Evolutionary conservation across 2,888 invertebrate species (phyloP), one percentile per base, ranked within the genome.

Genomic region (Elegia similella): DNA sequence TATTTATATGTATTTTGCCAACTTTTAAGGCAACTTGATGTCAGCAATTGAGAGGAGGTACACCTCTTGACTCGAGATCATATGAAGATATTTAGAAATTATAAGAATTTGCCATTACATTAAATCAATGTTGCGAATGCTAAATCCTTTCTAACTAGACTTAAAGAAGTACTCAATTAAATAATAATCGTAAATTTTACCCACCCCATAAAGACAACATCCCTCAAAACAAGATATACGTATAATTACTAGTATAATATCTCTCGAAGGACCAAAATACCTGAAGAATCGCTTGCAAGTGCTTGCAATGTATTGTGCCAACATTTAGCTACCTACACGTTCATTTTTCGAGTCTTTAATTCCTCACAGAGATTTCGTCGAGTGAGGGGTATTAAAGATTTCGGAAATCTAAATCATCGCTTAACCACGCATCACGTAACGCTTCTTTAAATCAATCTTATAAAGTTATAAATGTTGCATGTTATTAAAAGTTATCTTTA

Each of bases 401-500:
- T 10, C 34, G 10, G 30, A 23, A 13, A 6, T 29, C 29, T 15
- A 16, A 34, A 42, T 53, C 61, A 59, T 62, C 34, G 64, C 66
- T 68, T 69, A 66, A 55, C 62, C 61, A 66, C 60, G 63, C 65
- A 67, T 70, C 66, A 72, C 64, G 67, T 69, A 68, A 64, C 69
- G 76, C 78, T 78, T 79, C 62, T 65, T 71, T 67, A 70, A 68
- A 68, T 66, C 57, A 59, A 63, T 60, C 47, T 64, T 61, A 62
- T 63, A 68, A 69, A 72, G 66, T 60, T 56, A 59, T 78, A 70
- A 69, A 72, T 78, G 73, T 80, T 78, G 86, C 86, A 86, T 86
- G 86, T 68, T 68, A 66, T 82, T 76, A 78, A 75, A 67, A 61
- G 59, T 59, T 68, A 72, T 62, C 56, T 60, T 38, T 43, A 52